A percentile compares a stretch with the other conserved stretches of the same genome.
These are phyloP conservation scores for Drosophila insularis DNA, from an alignment of 1,140 invertebrate species.

Conservation along the genomic window DNA sequence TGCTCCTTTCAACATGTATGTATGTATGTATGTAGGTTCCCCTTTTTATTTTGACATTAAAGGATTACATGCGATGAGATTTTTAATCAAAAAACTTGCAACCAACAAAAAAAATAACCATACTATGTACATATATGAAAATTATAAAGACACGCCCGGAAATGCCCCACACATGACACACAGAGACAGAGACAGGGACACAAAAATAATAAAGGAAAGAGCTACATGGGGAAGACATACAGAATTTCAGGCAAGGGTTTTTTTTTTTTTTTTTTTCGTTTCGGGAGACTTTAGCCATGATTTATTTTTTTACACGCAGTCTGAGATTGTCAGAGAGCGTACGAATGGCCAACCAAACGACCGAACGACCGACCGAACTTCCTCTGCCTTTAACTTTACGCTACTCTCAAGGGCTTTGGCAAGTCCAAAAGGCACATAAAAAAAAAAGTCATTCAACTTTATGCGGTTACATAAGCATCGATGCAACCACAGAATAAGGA, in stretches of 20 bases:
- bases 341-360: background rate
- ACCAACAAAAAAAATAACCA: background rate
- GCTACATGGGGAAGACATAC: background rate
- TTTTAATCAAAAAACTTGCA: conserved; percentile 28
- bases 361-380: background rate
- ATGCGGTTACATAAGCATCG: conserved; percentile 62
- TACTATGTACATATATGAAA: conserved; percentile 11
- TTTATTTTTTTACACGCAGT: conserved; percentile 46
- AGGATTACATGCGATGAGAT: conserved; percentile 47
- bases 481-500: conserved; percentile 35
- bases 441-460: conserved; percentile 66
- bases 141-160: conserved; percentile 28
- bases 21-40: conserved; percentile 3
- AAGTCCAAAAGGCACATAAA: background rate
- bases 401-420: conserved; percentile 35
- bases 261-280: background rate
- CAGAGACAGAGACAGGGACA: conserved; percentile 1
- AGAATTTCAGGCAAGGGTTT: background rate
- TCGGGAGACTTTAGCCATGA: conserved; percentile 44
- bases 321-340: conserved; percentile 11
- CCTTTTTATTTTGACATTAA: conserved; percentile 47
- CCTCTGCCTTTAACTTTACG: background rate
- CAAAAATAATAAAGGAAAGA: background rate
- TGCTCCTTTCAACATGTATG: conserved; percentile 12
- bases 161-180: conserved; percentile 26